Conservation (phyloP, 2,113 vertebrate genomes). For the Rutilus rutilus region DNA sequence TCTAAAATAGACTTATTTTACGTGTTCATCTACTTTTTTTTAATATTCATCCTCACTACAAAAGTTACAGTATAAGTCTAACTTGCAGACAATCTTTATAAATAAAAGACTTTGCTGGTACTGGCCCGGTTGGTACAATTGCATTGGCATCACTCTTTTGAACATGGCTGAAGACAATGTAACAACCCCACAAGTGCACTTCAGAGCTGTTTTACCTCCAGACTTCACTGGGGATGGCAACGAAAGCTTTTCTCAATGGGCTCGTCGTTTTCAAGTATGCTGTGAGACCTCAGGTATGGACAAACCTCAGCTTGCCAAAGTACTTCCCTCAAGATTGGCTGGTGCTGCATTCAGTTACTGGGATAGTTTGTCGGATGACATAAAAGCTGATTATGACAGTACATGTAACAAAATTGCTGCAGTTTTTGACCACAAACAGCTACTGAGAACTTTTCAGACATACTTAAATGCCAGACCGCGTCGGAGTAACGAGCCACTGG, state of each 20-base stretch:
- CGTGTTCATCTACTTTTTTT: too few species aligned
- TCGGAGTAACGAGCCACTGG: background rate
- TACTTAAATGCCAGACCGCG: too few species aligned
- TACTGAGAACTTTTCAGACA: too few species aligned
- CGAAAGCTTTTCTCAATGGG: background rate
- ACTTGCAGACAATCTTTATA: background rate
- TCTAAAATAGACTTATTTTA: too few species aligned
- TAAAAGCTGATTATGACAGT: too few species aligned
- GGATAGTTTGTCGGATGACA: too few species aligned
- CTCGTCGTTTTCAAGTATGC: background rate
- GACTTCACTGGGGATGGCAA: background rate
- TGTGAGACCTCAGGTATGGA: background rate
- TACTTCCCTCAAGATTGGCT: too few species aligned
- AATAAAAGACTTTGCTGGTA: background rate
- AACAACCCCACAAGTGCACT: background rate
- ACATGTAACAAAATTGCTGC: too few species aligned
- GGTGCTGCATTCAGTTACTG: too few species aligned
- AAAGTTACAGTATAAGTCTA: background rate
- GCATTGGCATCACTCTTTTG: background rate
- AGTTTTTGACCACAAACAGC: too few species aligned
- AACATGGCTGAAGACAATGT: background rate
- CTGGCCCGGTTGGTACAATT: background rate
- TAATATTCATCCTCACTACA: too few species aligned
- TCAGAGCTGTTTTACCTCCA: constrained; percentile 2
- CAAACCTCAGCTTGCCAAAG: too few species aligned